Percentiles rank a stretch among this genome's conserved stretches.
These are phyloP conservation scores for Borostomias antarcticus DNA, from an alignment of 2,797 vertebrate genomes.

Conservation along the genomic window DNA sequence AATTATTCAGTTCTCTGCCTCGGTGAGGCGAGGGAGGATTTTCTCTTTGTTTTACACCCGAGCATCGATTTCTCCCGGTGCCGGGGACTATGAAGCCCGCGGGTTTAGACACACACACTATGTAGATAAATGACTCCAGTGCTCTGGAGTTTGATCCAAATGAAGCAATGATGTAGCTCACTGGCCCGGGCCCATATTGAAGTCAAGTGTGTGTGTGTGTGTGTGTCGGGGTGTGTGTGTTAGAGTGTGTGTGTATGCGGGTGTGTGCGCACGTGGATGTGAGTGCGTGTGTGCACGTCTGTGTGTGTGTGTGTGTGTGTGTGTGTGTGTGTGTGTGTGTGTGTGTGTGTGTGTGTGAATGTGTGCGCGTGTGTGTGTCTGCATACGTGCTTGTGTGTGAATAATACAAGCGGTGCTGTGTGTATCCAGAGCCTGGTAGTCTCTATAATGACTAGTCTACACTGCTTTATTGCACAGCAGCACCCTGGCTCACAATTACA, in stretches of 20 bases:
- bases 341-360: constrained; percentile 43
- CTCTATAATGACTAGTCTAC: constrained; percentile 38
- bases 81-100: constrained; percentile 52
- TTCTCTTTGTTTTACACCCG: constrained; percentile 59
- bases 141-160: constrained; percentile 73
- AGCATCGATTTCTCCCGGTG: constrained; percentile 65
- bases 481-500: constrained; percentile 23
- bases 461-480: constrained; percentile 40
- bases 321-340: constrained; percentile 29
- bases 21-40: constrained; percentile 30
- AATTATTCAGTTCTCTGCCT: constrained; percentile 67
- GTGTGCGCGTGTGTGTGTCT: constrained; percentile 26
- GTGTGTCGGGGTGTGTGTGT: constrained; percentile 43
- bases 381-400: constrained; percentile 9
- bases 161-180: constrained; percentile 81
- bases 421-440: constrained; percentile 18
- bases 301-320: constrained; percentile 10
- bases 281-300: constrained; percentile 5
- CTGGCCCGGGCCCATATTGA: constrained; percentile 62
- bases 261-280: constrained; percentile 15
- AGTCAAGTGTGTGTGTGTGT: constrained; percentile 47
- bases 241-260: constrained; percentile 5
- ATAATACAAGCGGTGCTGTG: too few relatives aligned
- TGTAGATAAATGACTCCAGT: constrained; percentile 77
- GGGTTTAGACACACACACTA: constrained; percentile 67